A percentile compares a stretch with the other conserved stretches of the same genome.
phyloP scores from a whole-genome alignment of 2,113 vertebrate genomes.

The Catharus bicknelli region DNA sequence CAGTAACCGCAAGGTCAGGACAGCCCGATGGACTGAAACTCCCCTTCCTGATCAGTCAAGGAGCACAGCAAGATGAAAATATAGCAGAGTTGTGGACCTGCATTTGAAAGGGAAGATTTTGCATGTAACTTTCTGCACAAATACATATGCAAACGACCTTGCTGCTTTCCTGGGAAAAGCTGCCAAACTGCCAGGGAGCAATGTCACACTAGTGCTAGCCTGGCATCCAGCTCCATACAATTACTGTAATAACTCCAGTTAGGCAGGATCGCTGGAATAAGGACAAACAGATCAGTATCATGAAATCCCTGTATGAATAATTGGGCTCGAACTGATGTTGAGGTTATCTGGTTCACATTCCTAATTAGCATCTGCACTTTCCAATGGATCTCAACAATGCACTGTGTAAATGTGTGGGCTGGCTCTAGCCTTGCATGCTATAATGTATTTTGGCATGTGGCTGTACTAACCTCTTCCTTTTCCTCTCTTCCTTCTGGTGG shows the following conservation, averaged over 20 bases:
- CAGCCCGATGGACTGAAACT: background rate
- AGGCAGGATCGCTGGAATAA: background rate
- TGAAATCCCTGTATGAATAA: background rate
- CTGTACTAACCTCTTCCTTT: background rate
- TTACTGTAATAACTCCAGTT: slow-evolving; percentile 1
- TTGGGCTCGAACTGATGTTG: background rate
- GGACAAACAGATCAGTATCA: slow-evolving; percentile 47
- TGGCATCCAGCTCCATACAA: background rate
- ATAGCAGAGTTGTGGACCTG: background rate
- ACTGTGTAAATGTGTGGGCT: background rate
- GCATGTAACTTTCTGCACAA: background rate
- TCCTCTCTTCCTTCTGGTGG: background rate
- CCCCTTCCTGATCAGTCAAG: background rate
- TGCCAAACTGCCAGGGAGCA: background rate
- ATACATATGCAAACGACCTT: background rate
- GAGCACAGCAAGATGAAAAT: background rate
- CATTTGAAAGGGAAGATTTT: background rate
- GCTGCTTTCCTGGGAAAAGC: background rate
- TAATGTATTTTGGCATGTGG: slow-evolving; percentile 24
- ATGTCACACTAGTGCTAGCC: background rate
- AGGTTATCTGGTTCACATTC: slow-evolving; percentile 41
- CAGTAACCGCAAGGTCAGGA: background rate
- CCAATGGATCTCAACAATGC: slow-evolving; percentile 17
- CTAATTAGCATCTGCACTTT: slow-evolving; percentile 37
- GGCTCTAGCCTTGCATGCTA: background rate